These are phyloP conservation scores for Eumerus sabulonum DNA, from an alignment of 2,888 invertebrate species.

Conservation along the genomic window DNA sequence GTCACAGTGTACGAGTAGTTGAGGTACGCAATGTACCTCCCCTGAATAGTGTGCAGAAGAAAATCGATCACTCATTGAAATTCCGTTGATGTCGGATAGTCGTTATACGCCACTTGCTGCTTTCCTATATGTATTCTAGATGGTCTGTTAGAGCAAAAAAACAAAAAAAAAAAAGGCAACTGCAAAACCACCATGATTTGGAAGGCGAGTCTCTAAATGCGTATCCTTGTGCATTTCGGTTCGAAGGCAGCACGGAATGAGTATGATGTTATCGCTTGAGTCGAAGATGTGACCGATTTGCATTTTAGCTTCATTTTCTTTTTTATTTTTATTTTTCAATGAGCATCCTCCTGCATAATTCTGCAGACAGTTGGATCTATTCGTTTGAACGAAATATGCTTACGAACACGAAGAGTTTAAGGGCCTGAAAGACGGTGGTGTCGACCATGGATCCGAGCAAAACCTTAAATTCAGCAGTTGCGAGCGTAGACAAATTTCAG, in stretches of 20 bases:
- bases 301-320: conserved; percentile 17
- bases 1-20: background rate
- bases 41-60: conserved; percentile 27
- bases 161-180: conserved; percentile 35
- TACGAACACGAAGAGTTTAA: no score
- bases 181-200: conserved; percentile 25
- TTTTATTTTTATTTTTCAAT: no score
- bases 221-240: conserved; percentile 24
- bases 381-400: no score
- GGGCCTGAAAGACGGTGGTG: no score
- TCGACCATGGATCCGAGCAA: no score
- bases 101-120: conserved; percentile 66
- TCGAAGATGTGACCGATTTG: conserved; percentile 40
- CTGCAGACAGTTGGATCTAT: no score
- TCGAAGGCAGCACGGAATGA: conserved; percentile 30
- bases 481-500: no score
- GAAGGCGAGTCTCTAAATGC: conserved; percentile 9
- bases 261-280: background rate
- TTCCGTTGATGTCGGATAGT: conserved; percentile 68
- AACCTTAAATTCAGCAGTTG: no score
- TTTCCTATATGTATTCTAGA: background rate
- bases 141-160: conserved; percentile 4
- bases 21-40: conserved; percentile 2
- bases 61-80: conserved; percentile 70
- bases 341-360: no score